These are phyloP conservation scores for Natrix natrix DNA, from an alignment of 2,797 vertebrate species.

Conservation along the genomic window DNA sequence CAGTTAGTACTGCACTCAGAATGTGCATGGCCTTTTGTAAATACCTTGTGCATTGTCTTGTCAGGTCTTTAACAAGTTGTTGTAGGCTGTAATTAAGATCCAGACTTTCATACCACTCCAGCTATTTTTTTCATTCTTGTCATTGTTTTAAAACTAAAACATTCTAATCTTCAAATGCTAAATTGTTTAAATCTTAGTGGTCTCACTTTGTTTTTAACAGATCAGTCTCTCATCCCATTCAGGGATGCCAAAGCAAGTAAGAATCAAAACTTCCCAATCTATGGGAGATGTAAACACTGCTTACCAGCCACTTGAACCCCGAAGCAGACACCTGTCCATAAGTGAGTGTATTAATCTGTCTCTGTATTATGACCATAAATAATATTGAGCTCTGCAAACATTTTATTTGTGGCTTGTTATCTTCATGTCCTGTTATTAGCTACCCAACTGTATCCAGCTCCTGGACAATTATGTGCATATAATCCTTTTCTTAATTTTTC, in stretches of 20 bases:
- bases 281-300: conserved; percentile 85
- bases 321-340: conserved; percentile 90
- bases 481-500: background rate
- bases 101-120: background rate
- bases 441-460: background rate
- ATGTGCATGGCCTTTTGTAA: background rate
- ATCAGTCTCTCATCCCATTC: conserved; percentile 79
- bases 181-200: conserved; percentile 19
- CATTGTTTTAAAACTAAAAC: conserved; percentile 12
- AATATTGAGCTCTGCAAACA: background rate
- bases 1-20: background rate
- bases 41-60: background rate
- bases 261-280: conserved; percentile 93
- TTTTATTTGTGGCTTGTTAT: background rate
- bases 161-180: background rate
- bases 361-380: background rate
- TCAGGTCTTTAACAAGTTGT: background rate
- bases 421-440: background rate
- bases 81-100: background rate
- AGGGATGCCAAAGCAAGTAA: conserved; percentile 85
- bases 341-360: conserved; percentile 75
- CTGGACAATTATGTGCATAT: background rate
- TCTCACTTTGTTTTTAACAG: conserved; percentile 59
- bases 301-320: conserved; percentile 86
- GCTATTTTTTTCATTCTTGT: background rate